These are phyloP conservation scores for Ceyx margarethae DNA, from an alignment of 2,113 vertebrate species.

Conservation along the genomic window DNA sequence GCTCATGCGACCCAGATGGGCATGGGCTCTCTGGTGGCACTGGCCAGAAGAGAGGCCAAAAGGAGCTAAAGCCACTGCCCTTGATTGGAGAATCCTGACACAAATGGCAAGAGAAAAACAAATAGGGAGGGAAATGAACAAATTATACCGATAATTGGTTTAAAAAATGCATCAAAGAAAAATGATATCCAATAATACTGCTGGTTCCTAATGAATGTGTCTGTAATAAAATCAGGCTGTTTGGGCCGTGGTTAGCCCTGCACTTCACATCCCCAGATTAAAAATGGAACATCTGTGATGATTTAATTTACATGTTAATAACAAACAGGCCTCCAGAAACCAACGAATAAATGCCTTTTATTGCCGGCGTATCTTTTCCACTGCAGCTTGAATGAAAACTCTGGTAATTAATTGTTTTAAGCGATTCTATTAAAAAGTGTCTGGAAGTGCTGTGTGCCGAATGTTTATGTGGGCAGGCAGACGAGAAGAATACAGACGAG, in stretches of 20 bases:
- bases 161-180: slow-evolving; percentile 75
- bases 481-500: slow-evolving; percentile 60
- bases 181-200: slow-evolving; percentile 71
- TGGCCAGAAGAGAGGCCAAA: not conserved
- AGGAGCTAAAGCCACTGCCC: slow-evolving; percentile 2
- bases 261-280: slow-evolving; percentile 94
- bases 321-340: slow-evolving; percentile 99
- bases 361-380: slow-evolving; percentile 92
- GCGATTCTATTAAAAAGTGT: slow-evolving; percentile 99
- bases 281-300: slow-evolving; percentile 99
- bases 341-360: slow-evolving; percentile 98
- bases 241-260: slow-evolving; percentile 82
- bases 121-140: slow-evolving; percentile 73
- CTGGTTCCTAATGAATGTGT: slow-evolving; percentile 88
- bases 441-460: slow-evolving; percentile 85
- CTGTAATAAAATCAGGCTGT: slow-evolving; percentile 90
- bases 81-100: slow-evolving; percentile 40
- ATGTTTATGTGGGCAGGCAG: slow-evolving; percentile 82
- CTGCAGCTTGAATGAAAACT: slow-evolving; percentile 92
- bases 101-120: slow-evolving; percentile 62
- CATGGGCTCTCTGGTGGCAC: accelerated
- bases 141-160: slow-evolving; percentile 77
- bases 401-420: slow-evolving; percentile 99
- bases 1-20: accelerated
- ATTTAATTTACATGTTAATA: slow-evolving; percentile 99